A percentile compares a stretch with the other conserved stretches of the same genome.
Conservation (phyloP, 2,797 vertebrate genomes). For the Falco novaeseelandiae region DNA sequence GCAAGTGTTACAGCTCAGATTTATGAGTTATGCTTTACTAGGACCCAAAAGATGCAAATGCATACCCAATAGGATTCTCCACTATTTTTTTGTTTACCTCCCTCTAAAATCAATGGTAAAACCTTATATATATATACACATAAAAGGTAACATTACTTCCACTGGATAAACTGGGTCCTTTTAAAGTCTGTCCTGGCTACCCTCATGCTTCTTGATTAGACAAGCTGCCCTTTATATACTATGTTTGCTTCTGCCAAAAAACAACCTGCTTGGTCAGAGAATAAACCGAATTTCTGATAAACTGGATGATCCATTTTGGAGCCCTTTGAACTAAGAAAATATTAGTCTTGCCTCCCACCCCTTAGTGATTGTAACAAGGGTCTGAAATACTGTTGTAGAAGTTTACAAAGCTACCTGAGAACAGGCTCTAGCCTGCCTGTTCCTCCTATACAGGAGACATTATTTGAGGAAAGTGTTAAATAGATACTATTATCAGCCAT, state of each 20-base stretch:
- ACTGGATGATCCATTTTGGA: slow-evolving; percentile 11
- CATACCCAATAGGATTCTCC: background rate
- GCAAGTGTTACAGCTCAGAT: background rate
- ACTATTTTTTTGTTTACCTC: background rate
- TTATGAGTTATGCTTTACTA: background rate
- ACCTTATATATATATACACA: background rate
- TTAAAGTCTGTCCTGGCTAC: background rate
- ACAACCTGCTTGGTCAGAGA: background rate
- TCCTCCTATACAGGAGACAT: background rate
- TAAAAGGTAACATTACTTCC: background rate
- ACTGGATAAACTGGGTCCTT: background rate
- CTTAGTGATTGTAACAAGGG: background rate
- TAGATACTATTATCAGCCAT: slow-evolving; percentile 35
- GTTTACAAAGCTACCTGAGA: background rate
- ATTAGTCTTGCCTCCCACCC: background rate
- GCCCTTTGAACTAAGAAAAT: slow-evolving; percentile 50
- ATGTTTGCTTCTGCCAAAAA: slow-evolving; percentile 17
- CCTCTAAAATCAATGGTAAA: background rate
- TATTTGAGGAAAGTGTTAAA: slow-evolving; percentile 15
- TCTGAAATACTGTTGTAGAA: background rate
- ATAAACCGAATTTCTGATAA: slow-evolving; percentile 57
- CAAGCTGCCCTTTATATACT: background rate
- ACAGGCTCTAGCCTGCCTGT: background rate
- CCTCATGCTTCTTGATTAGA: background rate
- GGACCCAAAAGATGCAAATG: background rate